Evolutionary conservation across 2,888 invertebrate species (phyloP).

Genomic region (Isotomurus palustris): DNA sequence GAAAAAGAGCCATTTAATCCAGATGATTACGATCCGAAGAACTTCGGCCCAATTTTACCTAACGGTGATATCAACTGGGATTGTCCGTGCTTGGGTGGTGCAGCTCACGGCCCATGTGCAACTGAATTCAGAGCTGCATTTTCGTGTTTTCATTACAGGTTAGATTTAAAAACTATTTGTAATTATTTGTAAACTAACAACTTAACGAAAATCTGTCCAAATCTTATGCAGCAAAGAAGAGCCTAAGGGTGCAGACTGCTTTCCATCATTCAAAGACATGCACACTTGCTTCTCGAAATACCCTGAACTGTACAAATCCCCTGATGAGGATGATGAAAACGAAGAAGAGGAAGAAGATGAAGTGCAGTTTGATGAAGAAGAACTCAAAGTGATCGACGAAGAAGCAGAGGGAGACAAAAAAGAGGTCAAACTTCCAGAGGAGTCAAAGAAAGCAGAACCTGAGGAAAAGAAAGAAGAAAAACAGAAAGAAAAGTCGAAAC

Average conservation of each 20-base stretch:
- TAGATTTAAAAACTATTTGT: no score
- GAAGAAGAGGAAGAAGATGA: constrained; percentile 51
- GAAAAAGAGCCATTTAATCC: constrained; percentile 51
- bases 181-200: no score
- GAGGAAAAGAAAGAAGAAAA: constrained; percentile 19
- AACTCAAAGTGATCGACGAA: constrained; percentile 41
- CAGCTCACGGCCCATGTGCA: constrained; percentile 95
- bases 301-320: constrained; percentile 67
- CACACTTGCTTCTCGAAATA: constrained; percentile 82
- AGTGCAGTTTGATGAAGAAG: constrained; percentile 42
- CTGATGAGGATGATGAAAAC: constrained; percentile 57
- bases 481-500: constrained; percentile 10
- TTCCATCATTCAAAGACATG: constrained; percentile 83
- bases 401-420: constrained; percentile 19
- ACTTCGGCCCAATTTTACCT: constrained; percentile 73
- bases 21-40: constrained; percentile 60
- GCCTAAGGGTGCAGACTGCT: constrained; percentile 89
- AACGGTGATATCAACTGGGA: constrained; percentile 94
- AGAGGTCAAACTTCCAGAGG: constrained; percentile 33
- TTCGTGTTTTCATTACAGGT: constrained; percentile 89
- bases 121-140: constrained; percentile 89
- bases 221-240: constrained; percentile 59
- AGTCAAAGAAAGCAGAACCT: constrained; percentile 3
- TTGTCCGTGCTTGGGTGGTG: constrained; percentile 94
- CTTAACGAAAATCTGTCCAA: no score